A percentile compares a stretch with the other conserved stretches of the same genome.
These are phyloP conservation scores for Sebastolobus altivelis DNA, from an alignment of 2,797 vertebrate species.

Conservation along the genomic window DNA sequence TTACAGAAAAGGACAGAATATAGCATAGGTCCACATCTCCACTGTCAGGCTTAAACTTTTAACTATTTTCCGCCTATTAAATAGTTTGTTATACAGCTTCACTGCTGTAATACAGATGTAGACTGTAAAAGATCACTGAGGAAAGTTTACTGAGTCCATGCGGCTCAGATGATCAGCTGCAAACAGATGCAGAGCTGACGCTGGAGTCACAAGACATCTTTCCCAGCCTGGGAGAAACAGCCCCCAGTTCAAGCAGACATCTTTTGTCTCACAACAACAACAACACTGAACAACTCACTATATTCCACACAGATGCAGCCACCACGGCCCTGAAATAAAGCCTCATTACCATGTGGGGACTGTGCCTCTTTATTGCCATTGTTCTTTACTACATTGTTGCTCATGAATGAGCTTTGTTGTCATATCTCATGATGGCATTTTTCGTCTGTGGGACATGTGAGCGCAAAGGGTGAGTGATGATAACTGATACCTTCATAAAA, in stretches of 20 bases:
- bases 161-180: conserved; percentile 85
- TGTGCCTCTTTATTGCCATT: conserved; percentile 79
- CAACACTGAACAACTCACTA: conserved; percentile 74
- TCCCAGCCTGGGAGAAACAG: conserved; percentile 78
- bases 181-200: conserved; percentile 85
- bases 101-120: conserved; percentile 51
- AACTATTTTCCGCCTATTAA: conserved; percentile 2
- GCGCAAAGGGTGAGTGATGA: conserved; percentile 60
- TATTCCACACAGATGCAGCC: conserved; percentile 73
- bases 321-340: conserved; percentile 74
- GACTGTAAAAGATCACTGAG: conserved; percentile 65
- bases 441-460: conserved; percentile 52
- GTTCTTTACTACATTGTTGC: conserved; percentile 71
- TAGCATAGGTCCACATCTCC: not conserved
- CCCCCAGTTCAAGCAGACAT: conserved; percentile 80
- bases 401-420: conserved; percentile 75
- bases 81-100: conserved; percentile 6
- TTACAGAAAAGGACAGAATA: not conserved
- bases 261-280: conserved; percentile 82
- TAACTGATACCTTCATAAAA: conserved; percentile 70
- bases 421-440: conserved; percentile 65
- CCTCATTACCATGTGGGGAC: conserved; percentile 77
- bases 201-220: conserved; percentile 87
- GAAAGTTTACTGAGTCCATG: conserved; percentile 67
- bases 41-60: not conserved